Conservation (phyloP, 2,888 invertebrate genomes). For the Xanthostigma xanthostigma region DNA sequence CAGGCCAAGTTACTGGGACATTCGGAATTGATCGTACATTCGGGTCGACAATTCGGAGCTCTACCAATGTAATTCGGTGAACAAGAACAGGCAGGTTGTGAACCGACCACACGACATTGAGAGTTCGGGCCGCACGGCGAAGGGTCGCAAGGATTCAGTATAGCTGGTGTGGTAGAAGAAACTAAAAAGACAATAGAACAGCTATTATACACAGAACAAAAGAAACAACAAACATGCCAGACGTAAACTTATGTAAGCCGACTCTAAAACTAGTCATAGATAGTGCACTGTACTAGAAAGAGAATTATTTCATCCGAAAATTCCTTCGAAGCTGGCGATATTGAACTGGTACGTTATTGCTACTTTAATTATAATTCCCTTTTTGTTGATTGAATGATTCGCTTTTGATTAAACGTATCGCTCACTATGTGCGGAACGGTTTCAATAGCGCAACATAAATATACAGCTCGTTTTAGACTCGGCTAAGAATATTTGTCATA, state of each 20-base stretch:
- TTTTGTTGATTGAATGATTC: too few species aligned
- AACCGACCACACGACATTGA: conserved; percentile 63
- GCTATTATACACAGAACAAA: conserved; percentile 4
- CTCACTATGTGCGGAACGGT: too few species aligned
- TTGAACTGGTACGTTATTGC: too few species aligned
- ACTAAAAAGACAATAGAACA: conserved; percentile 2
- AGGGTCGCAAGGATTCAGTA: conserved; percentile 56
- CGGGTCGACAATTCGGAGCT: conserved; percentile 74
- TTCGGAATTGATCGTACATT: conserved; percentile 66
- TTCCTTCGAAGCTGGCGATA: too few species aligned
- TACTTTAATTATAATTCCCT: too few species aligned
- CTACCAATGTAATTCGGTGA: conserved; percentile 65
- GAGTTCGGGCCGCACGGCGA: conserved; percentile 76
- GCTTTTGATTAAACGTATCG: too few species aligned
- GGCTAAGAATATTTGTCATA: too few species aligned
- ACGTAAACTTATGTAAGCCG: not conserved
- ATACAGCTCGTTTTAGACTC: too few species aligned
- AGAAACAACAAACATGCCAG: conserved; percentile 8
- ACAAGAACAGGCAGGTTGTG: conserved; percentile 76
- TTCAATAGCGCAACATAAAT: too few species aligned
- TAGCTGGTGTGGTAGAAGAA: conserved; percentile 22
- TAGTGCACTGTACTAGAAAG: too few species aligned
- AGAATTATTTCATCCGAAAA: too few species aligned
- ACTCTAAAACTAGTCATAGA: too few species aligned
- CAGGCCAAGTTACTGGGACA: conserved; percentile 72